These are phyloP conservation scores for Erannis defoliaria DNA, from an alignment of 2,888 invertebrate species.

Conservation along the genomic window DNA sequence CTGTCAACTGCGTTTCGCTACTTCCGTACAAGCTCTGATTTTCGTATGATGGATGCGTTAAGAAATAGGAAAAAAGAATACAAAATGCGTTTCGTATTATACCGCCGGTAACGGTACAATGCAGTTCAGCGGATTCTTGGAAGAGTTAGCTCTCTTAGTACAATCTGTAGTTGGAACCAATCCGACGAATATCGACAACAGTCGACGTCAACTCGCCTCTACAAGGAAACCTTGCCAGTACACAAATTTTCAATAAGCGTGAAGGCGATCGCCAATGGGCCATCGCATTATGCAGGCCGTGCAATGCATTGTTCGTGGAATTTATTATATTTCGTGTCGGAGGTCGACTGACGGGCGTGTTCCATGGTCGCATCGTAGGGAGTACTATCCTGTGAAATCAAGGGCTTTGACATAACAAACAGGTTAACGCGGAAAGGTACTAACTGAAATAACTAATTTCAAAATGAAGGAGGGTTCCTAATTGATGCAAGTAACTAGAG, in stretches of 20 bases:
- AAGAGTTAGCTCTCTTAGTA: too few species aligned
- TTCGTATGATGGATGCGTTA: too few species aligned
- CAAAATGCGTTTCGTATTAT: too few species aligned
- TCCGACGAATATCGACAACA: not conserved
- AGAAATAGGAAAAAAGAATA: too few species aligned
- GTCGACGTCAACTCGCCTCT: not conserved
- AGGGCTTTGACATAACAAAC: not conserved
- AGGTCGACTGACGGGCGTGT: conserved; percentile 25
- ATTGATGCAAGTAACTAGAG: too few species aligned
- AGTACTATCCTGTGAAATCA: not conserved
- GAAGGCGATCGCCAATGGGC: conserved; percentile 41
- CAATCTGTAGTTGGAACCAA: not conserved
- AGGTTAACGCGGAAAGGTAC: too few species aligned
- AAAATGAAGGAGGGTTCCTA: too few species aligned
- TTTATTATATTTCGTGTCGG: conserved; percentile 41
- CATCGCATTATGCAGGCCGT: conserved; percentile 37
- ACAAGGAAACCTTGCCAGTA: conserved; percentile 25
- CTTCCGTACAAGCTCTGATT: too few species aligned
- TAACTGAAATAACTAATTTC: too few species aligned
- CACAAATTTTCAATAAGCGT: conserved; percentile 41
- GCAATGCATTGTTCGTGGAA: conserved; percentile 39
- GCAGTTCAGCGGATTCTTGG: too few species aligned
- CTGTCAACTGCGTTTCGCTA: too few species aligned
- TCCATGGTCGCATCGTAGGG: conserved; percentile 12
- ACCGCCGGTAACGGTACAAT: too few species aligned